Percentiles rank a stretch among this genome's conserved stretches.
phyloP scores from a whole-genome alignment of 2,888 invertebrate genomes.

The Laspeyria flexula region DNA sequence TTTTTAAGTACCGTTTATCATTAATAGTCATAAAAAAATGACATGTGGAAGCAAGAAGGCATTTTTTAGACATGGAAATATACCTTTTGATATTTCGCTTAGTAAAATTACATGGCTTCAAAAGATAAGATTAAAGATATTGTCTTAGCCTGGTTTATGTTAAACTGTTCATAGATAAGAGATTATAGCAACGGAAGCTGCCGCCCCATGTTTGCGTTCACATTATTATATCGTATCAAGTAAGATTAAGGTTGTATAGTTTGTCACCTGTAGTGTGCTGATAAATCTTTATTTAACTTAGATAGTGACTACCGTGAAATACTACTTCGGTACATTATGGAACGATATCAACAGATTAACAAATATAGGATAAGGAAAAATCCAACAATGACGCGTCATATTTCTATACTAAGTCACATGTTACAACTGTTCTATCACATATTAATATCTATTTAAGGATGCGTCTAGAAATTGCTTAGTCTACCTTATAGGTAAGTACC shows the following conservation, averaged over 20 bases:
- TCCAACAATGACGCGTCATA: neutral
- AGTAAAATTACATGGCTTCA: constrained; percentile 20
- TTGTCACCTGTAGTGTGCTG: constrained; percentile 76
- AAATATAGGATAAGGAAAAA: neutral
- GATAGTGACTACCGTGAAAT: constrained; percentile 67
- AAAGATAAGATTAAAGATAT: constrained; percentile 55
- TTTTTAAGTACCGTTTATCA: no score
- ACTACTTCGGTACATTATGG: constrained; percentile 27
- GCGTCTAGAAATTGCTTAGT: no score
- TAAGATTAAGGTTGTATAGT: constrained; percentile 74
- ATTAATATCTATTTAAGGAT: no score
- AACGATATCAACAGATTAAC: constrained; percentile 5
- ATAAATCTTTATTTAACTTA: constrained; percentile 74
- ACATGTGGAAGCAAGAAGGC: no score
- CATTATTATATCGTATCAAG: constrained; percentile 72
- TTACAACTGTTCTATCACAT: neutral
- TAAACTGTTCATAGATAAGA: constrained; percentile 66
- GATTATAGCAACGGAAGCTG: constrained; percentile 81
- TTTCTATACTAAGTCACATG: neutral
- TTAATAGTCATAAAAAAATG: no score
- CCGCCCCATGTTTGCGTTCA: constrained; percentile 73
- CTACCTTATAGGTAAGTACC: no score
- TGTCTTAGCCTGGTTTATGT: constrained; percentile 58
- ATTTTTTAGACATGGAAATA: neutral
- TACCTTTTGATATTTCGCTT: neutral